phyloP scores from a whole-genome alignment of 2,888 invertebrate genomes.

The Julus scanicus region DNA sequence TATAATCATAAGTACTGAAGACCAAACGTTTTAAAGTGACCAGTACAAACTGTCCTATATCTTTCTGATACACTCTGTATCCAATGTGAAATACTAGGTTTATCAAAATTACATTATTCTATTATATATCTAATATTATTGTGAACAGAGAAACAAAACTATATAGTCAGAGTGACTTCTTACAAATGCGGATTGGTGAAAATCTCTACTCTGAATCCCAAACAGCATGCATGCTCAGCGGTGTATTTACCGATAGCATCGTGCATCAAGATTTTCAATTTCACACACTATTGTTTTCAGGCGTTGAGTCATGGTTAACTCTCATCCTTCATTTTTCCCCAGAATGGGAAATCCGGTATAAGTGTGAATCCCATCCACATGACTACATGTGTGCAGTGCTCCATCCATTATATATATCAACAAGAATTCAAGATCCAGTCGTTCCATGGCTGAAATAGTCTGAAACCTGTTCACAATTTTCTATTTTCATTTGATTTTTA shows the following conservation, averaged over 20 bases:
- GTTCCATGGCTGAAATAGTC: too few relatives aligned
- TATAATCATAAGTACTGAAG: too few relatives aligned
- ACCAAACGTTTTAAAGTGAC: too few relatives aligned
- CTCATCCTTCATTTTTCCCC: background rate
- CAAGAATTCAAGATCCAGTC: too few relatives aligned
- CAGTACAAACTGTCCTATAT: too few relatives aligned
- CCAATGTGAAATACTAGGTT: background rate
- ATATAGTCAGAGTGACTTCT: background rate
- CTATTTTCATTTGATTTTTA: too few relatives aligned
- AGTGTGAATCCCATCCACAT: background rate
- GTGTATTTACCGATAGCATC: background rate
- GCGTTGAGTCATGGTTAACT: background rate
- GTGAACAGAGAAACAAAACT: background rate
- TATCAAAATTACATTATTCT: background rate
- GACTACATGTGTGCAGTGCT: too few relatives aligned
- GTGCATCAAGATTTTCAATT: slow-evolving; percentile 3
- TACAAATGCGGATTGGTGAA: background rate
- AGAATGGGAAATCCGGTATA: background rate
- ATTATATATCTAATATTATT: background rate
- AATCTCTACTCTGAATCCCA: background rate
- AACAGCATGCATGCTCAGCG: slow-evolving; percentile 4
- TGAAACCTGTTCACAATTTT: too few relatives aligned
- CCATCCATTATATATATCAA: too few relatives aligned
- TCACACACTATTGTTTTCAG: slow-evolving; percentile 8
- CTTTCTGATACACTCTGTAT: too few relatives aligned